Evolutionary conservation across 1,140 invertebrate species (phyloP), one percentile per base, ranked within the genome.

Genomic region (Calycopis cecrops): DNA sequence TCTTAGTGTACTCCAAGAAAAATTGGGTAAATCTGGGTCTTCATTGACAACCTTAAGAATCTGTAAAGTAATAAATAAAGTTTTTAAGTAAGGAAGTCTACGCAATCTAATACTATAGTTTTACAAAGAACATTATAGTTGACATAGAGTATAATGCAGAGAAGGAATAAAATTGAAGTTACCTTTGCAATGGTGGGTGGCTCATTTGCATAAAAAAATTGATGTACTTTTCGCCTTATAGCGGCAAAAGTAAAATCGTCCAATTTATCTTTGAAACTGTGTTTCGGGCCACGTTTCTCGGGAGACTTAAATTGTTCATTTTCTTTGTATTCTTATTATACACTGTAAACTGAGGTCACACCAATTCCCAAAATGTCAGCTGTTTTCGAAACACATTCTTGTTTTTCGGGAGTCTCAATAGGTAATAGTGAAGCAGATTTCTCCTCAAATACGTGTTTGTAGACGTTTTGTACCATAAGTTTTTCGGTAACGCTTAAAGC

Each of bases 331-430:
- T 35, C 34, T 35, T 35, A 35, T 47, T 54, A 52, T 11, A 61
- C 40, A 6, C 17, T 55, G 53, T 55, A 55, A 48, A 55, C 53
- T 55, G 42, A 55, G 21, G 42, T 55, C 53, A 55, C 53, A 56
- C 55, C 35, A 50, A 50, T 56, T 56, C 55, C 48, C 33, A 56
- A 56, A 38, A 56, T 50, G 17, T 59, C 48, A 37, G 52, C 56
- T 52, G 57, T 63, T 63, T 59, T 59, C 33, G 52, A 47, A 55
- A 63, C 61, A 59, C 55, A 55, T 48, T 63, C 42, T 51, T 47
- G 52, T 54, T 58, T 62, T 51, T 55, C 48, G 52, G 50, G 57
- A 48, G 57, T 12, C 50, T 59, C 40, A 53, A 53, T 59, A 52
- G 49, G 55, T 57, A 57, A 57, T 16, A 57, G 49, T 35, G 55